phyloP scores from a whole-genome alignment of 2,888 invertebrate species.

The Leucozona laternaria region DNA sequence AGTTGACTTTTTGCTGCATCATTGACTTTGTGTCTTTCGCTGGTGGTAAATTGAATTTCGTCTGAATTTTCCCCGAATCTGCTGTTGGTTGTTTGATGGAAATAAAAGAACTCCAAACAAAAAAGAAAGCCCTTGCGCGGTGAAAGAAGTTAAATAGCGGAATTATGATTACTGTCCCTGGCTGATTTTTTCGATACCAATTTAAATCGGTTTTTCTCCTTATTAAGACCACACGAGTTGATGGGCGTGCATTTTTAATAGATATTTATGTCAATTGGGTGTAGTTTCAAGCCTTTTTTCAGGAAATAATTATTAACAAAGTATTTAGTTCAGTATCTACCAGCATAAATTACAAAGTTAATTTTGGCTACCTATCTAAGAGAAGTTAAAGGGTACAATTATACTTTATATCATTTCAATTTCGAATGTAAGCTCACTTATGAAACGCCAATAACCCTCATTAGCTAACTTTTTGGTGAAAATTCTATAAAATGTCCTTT shows the following conservation, averaged over 20 bases:
- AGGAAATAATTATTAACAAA: neutral
- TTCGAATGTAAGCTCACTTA: too few relatives aligned
- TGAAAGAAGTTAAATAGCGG: constrained; percentile 45
- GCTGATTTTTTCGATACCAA: constrained; percentile 23
- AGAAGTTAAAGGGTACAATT: too few relatives aligned
- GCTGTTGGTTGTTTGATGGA: constrained; percentile 16
- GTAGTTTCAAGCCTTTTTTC: neutral
- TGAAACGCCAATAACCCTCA: too few relatives aligned
- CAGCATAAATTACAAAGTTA: neutral
- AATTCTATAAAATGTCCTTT: too few relatives aligned
- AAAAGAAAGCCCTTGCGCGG: constrained; percentile 39
- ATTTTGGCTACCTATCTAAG: neutral
- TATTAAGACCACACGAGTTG: constrained; percentile 65
- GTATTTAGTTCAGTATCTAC: neutral
- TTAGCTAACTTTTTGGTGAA: too few relatives aligned
- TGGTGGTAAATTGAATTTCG: constrained; percentile 72
- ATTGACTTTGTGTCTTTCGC: constrained; percentile 59
- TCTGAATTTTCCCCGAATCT: constrained; percentile 51
- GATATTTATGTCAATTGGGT: constrained; percentile 7
- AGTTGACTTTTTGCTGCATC: constrained; percentile 71
- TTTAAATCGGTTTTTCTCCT: neutral
- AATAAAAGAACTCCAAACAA: constrained; percentile 13
- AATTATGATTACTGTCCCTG: constrained; percentile 57
- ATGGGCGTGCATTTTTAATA: constrained; percentile 34
- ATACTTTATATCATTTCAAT: too few relatives aligned